phyloP scores from a whole-genome alignment of 1,140 invertebrate species.

The roundworm (Caenorhabditis elegans) region WBcel235 BX284602.5:5318001-5318500 shows the following conservation, averaged over 20 bases:
- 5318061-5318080: constrained; percentile 37
- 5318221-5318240: constrained; percentile 39
- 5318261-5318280: background rate
- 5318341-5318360: background rate
- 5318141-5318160: background rate
- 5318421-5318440: background rate
- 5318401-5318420: no score
- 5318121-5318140: no score
- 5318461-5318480: background rate
- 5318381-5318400: background rate
- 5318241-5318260: constrained; percentile 17
- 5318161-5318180: background rate
- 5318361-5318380: background rate
- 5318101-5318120: constrained; percentile 33
- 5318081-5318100: constrained; percentile 40
- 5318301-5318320: background rate
- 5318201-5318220: constrained; percentile 36
- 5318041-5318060: constrained; percentile 8
- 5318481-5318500: background rate
- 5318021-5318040: background rate
- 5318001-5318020: background rate
- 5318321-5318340: background rate
- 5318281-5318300: background rate
- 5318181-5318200: constrained; percentile 33
- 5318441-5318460: constrained; percentile 15